phyloP scores from a whole-genome alignment of 2,797 vertebrate species.

The Neopelma chrysocephalum region DNA sequence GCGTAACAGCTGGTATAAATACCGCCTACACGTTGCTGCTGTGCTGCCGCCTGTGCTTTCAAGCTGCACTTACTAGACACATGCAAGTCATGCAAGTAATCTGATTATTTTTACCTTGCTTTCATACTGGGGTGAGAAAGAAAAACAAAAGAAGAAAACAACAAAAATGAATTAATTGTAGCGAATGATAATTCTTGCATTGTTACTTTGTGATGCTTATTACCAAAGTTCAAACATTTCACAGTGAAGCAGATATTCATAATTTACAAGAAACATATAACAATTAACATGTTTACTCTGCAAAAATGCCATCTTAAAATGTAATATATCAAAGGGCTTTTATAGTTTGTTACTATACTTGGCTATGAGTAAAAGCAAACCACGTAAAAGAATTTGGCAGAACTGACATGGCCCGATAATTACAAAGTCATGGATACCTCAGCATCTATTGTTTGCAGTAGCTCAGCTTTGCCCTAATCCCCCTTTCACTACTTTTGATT shows the following conservation, averaged over 20 bases:
- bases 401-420: background rate
- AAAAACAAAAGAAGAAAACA: background rate
- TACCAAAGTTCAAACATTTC: background rate
- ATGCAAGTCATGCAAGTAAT: slow-evolving; percentile 81
- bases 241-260: background rate
- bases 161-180: slow-evolving; percentile 43
- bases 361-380: background rate
- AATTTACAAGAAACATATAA: background rate
- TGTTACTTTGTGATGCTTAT: background rate
- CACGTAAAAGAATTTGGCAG: background rate
- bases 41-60: background rate
- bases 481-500: background rate
- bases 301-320: background rate
- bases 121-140: slow-evolving; percentile 82
- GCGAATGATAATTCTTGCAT: background rate
- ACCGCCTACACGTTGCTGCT: slow-evolving; percentile 10
- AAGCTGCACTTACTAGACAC: slow-evolving; percentile 59
- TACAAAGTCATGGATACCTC: background rate
- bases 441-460: background rate
- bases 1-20: slow-evolving; percentile 12
- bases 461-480: slow-evolving; percentile 2
- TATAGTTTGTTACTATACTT: background rate
- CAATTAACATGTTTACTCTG: background rate
- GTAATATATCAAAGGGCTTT: background rate
- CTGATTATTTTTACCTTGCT: slow-evolving; percentile 86